Conservation (phyloP, 1,140 invertebrate species). For the Lamellibrachia luymesi region DNA sequence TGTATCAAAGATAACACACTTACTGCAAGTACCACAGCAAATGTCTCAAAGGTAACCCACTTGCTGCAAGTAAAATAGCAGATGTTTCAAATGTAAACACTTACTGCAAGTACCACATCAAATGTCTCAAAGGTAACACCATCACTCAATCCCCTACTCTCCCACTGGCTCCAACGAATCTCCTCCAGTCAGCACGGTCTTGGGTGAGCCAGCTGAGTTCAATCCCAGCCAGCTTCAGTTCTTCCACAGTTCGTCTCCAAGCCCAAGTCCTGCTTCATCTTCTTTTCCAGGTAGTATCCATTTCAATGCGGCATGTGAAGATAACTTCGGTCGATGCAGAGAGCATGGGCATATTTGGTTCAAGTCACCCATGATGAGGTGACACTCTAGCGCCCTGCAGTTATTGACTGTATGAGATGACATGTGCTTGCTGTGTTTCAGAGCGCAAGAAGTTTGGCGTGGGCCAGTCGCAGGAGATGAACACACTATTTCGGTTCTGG, state of each 20-base stretch:
- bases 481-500: constrained; percentile 80
- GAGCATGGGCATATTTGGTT: too few relatives aligned
- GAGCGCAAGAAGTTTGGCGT: constrained; percentile 83
- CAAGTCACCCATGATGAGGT: background rate
- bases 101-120: constrained; percentile 82
- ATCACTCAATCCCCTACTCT: too few relatives aligned
- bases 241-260: too few relatives aligned
- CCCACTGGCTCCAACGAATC: too few relatives aligned
- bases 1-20: constrained; percentile 79
- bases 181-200: too few relatives aligned
- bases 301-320: background rate
- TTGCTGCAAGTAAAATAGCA: constrained; percentile 43
- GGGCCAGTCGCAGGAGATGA: constrained; percentile 63
- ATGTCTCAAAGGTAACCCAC: constrained; percentile 80
- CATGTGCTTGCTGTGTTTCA: constrained; percentile 33
- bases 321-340: too few relatives aligned
- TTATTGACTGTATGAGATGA: background rate
- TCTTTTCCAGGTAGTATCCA: background rate
- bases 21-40: constrained; percentile 92
- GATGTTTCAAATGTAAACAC: background rate
- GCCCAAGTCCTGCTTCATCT: background rate
- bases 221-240: too few relatives aligned
- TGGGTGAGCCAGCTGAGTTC: too few relatives aligned
- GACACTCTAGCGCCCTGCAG: too few relatives aligned
- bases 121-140: constrained; percentile 82